Evolutionary conservation across 2,888 invertebrate species (phyloP).

Genomic region (Rhagonycha lutea): DNA sequence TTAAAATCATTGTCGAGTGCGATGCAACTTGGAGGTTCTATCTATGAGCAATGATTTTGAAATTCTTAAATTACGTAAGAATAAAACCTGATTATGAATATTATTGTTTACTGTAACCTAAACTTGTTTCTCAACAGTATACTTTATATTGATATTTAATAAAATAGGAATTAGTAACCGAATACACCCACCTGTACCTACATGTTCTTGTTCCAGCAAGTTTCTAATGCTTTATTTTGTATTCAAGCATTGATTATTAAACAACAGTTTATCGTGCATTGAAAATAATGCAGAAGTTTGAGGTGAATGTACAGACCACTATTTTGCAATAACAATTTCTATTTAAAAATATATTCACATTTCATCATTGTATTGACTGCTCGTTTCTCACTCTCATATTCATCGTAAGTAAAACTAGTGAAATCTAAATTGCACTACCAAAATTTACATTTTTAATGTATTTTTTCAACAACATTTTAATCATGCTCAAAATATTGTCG

Average conservation of each 20-base stretch:
- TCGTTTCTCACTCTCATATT: conserved; percentile 18
- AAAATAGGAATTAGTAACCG: neutral
- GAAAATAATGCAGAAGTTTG: conserved; percentile 9
- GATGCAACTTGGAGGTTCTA: neutral
- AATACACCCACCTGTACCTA: neutral
- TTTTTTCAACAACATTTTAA: neutral
- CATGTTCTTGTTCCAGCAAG: neutral
- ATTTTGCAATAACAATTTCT: conserved; percentile 50
- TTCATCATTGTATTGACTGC: conserved; percentile 38
- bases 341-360: conserved; percentile 47
- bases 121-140: neutral
- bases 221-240: neutral
- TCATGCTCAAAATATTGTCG: neutral
- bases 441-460: neutral
- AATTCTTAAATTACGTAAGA: neutral
- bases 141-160: neutral
- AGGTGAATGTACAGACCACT: conserved; percentile 43
- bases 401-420: conserved; percentile 8
- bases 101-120: neutral
- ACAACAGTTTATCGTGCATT: conserved; percentile 1
- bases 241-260: conserved; percentile 15
- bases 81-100: neutral
- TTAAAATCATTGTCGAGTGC: neutral
- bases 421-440: conserved; percentile 10
- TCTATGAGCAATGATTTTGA: neutral